Percentiles rank a stretch among this genome's conserved stretches.
These are phyloP conservation scores for silkworm (Bombyx mori) DNA, from an alignment of 1,140 invertebrate species.

Conservation along the genomic window DNA sequence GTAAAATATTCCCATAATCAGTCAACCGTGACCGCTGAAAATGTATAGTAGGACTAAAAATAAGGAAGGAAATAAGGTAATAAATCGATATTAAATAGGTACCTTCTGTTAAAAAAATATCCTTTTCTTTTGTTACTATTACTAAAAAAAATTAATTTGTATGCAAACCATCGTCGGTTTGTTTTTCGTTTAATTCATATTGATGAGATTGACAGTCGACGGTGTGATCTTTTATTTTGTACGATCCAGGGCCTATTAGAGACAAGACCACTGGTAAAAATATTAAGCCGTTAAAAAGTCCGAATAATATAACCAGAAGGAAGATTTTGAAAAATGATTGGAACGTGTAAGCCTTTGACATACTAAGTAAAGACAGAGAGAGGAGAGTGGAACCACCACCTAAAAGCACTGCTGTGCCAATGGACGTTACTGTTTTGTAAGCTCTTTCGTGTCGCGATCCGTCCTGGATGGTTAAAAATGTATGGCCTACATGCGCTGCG, in stretches of 20 bases:
- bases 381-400: constrained; percentile 86
- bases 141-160: too few relatives aligned
- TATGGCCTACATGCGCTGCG: constrained; percentile 90
- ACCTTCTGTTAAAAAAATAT: too few relatives aligned
- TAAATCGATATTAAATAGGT: too few relatives aligned
- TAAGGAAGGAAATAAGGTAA: too few relatives aligned
- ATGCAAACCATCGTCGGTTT: constrained; percentile 17
- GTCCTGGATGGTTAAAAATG: constrained; percentile 75
- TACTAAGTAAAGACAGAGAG: constrained; percentile 80
- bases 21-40: too few relatives aligned
- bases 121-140: too few relatives aligned
- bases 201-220: too few relatives aligned
- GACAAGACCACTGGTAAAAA: constrained; percentile 83
- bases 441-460: constrained; percentile 75
- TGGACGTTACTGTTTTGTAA: constrained; percentile 79
- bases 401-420: constrained; percentile 85
- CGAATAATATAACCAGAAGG: constrained; percentile 81
- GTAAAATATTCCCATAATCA: too few relatives aligned
- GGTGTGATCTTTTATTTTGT: constrained; percentile 28
- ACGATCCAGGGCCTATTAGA: constrained; percentile 76
- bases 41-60: too few relatives aligned
- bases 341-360: constrained; percentile 85
- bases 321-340: constrained; percentile 88
- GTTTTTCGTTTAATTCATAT: constrained; percentile 23
- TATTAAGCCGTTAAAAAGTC: constrained; percentile 82